Evolutionary conservation across 2,797 vertebrate species (phyloP).

Genomic region (Sebastes alutus): DNA sequence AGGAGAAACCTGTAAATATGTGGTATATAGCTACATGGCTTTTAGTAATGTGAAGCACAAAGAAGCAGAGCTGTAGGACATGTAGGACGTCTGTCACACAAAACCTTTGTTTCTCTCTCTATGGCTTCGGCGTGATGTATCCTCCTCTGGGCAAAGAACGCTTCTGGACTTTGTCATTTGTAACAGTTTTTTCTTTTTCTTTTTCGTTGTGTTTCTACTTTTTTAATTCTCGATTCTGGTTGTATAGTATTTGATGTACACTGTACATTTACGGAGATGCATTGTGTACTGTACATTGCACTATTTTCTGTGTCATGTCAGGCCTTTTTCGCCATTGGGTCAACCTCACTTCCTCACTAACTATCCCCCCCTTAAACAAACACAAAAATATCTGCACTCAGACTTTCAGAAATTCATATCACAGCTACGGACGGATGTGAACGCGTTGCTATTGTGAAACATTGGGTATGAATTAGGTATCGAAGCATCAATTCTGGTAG

Average conservation of each 20-base stretch:
- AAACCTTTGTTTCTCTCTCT: constrained; percentile 75
- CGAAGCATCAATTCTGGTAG: constrained; percentile 32
- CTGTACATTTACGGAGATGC: constrained; percentile 86
- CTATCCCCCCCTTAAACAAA: not conserved
- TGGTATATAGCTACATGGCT: constrained; percentile 76
- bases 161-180: constrained; percentile 87
- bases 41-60: constrained; percentile 92
- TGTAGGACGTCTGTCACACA: constrained; percentile 86
- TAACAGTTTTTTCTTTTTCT: constrained; percentile 41
- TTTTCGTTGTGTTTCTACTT: constrained; percentile 80
- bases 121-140: constrained; percentile 86
- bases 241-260: constrained; percentile 99
- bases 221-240: constrained; percentile 89
- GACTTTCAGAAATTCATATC: constrained; percentile 31
- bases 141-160: constrained; percentile 89
- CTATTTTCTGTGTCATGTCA: constrained; percentile 89
- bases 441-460: constrained; percentile 30
- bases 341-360: constrained; percentile 86
- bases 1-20: constrained; percentile 78
- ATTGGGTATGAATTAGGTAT: constrained; percentile 20
- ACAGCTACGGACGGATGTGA: constrained; percentile 17
- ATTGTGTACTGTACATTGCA: constrained; percentile 97
- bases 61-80: constrained; percentile 87
- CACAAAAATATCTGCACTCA: constrained; percentile 31
- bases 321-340: constrained; percentile 83